phyloP scores from a whole-genome alignment of 2,797 vertebrate genomes.

The Synaphobranchus kaupii region DNA sequence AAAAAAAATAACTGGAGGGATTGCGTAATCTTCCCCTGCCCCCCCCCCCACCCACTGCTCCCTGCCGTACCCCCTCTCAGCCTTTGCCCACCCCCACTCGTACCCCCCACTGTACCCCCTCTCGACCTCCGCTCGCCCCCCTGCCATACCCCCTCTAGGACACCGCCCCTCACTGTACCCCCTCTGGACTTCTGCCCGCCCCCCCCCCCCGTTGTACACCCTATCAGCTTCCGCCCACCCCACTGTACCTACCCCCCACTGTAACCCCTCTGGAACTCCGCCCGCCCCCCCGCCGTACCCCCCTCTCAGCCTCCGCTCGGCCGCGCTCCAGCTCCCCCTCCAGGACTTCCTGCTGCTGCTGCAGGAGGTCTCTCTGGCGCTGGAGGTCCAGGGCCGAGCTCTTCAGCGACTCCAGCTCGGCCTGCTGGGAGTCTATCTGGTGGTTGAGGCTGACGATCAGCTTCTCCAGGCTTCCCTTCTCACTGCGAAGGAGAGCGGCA shows the following conservation, averaged over 20 bases:
- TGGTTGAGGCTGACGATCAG: slow-evolving; percentile 62
- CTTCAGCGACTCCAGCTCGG: slow-evolving; percentile 67
- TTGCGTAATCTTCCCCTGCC: slow-evolving; percentile 45
- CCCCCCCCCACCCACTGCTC: slow-evolving; percentile 67
- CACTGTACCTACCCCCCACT: slow-evolving; percentile 62
- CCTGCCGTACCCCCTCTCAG: slow-evolving; percentile 70
- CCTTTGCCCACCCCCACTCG: no score
- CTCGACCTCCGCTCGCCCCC: slow-evolving; percentile 65
- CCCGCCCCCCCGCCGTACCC: slow-evolving; percentile 66
- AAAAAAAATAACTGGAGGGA: slow-evolving; percentile 20
- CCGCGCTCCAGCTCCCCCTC: slow-evolving; percentile 65
- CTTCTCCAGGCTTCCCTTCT: slow-evolving; percentile 71
- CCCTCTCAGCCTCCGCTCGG: slow-evolving; percentile 66
- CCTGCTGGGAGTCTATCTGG: slow-evolving; percentile 57
- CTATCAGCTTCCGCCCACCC: slow-evolving; percentile 45
- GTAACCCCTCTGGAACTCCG: slow-evolving; percentile 44
- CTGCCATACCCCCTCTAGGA: slow-evolving; percentile 55
- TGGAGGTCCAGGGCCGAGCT: slow-evolving; percentile 67
- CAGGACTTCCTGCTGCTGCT: slow-evolving; percentile 73
- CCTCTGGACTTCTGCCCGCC: slow-evolving; percentile 58
- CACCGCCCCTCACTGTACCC: slow-evolving; percentile 62
- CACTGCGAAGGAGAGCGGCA: slow-evolving; percentile 56
- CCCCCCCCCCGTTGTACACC: slow-evolving; percentile 79
- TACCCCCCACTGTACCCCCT: slow-evolving; percentile 65
- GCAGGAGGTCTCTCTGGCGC: slow-evolving; percentile 67